phyloP scores from a whole-genome alignment of 2,113 vertebrate species.

The Hiodon alosoides region DNA sequence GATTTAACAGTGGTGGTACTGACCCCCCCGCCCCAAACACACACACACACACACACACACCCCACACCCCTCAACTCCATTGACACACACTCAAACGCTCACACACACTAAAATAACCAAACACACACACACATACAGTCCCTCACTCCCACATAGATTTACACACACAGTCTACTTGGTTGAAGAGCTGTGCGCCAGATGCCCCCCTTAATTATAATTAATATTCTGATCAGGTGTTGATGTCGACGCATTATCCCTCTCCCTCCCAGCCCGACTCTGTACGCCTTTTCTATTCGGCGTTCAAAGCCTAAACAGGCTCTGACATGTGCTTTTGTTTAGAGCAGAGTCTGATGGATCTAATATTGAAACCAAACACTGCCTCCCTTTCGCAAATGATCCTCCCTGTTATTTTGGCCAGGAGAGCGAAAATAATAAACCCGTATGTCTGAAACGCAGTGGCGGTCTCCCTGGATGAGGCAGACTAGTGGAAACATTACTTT shows the following conservation, averaged over 20 bases:
- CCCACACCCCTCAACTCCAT: too few relatives aligned
- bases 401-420: not conserved
- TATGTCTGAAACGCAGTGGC: not conserved
- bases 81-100: not conserved
- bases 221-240: not conserved
- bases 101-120: not conserved
- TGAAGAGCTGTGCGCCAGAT: too few relatives aligned
- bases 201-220: not conserved
- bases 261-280: not conserved
- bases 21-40: not conserved
- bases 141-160: not conserved
- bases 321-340: slow-evolving; percentile 7
- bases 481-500: not conserved
- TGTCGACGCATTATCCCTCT: not conserved
- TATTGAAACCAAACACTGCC: not conserved
- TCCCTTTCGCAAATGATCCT: not conserved
- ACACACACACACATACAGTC: not conserved
- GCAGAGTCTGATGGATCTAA: not conserved
- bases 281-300: not conserved
- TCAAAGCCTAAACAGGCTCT: not conserved
- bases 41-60: too few relatives aligned
- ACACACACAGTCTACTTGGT: not conserved
- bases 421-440: not conserved
- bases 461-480: not conserved
- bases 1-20: too few relatives aligned